A percentile compares a stretch with the other conserved stretches of the same genome.
Evolutionary conservation across 1,140 invertebrate species (phyloP).

Genomic region (Scylla paramamosain): DNA sequence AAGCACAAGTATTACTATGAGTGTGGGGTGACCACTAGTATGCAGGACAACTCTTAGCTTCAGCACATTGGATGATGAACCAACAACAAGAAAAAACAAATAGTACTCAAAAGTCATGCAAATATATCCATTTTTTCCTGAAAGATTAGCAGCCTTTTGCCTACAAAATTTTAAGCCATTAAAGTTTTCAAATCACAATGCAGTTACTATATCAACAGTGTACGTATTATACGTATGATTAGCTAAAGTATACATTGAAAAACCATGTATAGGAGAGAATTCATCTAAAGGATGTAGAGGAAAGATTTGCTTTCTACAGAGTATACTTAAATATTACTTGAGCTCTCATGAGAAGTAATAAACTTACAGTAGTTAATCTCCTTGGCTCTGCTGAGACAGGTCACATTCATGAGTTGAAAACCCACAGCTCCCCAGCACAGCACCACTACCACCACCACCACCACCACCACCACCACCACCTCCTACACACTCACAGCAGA

Average conservation of each 20-base stretch:
- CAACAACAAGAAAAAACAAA: not conserved
- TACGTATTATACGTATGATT: not conserved
- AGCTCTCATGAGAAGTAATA: conserved; percentile 44
- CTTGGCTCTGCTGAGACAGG: not conserved
- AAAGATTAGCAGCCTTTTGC: not conserved
- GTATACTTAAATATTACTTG: conserved; percentile 54
- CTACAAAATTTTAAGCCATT: not conserved
- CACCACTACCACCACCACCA: not conserved
- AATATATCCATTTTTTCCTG: not conserved
- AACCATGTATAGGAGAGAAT: not conserved
- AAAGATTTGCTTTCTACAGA: conserved; percentile 44
- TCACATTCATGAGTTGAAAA: not conserved
- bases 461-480: not conserved
- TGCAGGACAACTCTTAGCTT: not conserved
- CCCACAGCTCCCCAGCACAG: not conserved
- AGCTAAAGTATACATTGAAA: conserved; percentile 6
- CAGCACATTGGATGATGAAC: not conserved
- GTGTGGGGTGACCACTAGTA: not conserved
- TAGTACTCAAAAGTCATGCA: not conserved
- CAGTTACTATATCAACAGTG: not conserved
- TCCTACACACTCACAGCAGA: not conserved
- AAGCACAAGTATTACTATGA: conserved; percentile 1
- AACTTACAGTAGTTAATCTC: not conserved
- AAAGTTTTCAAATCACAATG: not conserved
- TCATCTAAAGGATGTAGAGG: conserved; percentile 35